These are phyloP conservation scores for Hipparchia sbordonii DNA, from an alignment of 2,888 invertebrate species.

Conservation along the genomic window DNA sequence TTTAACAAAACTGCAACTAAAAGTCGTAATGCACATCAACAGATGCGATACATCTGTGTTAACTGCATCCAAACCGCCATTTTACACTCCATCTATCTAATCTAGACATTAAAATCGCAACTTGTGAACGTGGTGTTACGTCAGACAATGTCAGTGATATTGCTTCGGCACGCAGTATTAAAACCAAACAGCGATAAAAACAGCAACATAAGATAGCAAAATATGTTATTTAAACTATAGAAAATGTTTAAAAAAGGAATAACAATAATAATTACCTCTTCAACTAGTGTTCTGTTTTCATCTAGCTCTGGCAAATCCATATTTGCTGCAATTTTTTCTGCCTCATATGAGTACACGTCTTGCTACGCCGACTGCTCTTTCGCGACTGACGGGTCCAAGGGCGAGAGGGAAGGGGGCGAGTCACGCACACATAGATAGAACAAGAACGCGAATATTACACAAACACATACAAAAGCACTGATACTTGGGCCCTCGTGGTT, in stretches of 20 bases:
- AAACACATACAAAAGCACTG: too few relatives aligned
- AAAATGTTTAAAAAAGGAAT: not conserved
- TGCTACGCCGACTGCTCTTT: not conserved
- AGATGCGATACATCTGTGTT: too few relatives aligned
- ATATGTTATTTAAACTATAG: not conserved
- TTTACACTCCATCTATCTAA: too few relatives aligned
- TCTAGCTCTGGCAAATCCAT: not conserved
- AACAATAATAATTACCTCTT: not conserved
- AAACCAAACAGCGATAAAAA: not conserved
- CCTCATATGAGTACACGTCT: not conserved
- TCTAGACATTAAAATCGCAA: too few relatives aligned
- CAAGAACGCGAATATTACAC: not conserved
- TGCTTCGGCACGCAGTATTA: not conserved
- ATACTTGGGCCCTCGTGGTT: too few relatives aligned
- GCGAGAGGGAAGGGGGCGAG: not conserved
- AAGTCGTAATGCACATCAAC: too few relatives aligned
- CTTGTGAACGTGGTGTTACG: not conserved
- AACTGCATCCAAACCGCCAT: too few relatives aligned
- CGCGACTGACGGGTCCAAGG: not conserved
- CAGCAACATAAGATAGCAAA: not conserved
- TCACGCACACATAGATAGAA: not conserved
- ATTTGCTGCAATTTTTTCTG: not conserved
- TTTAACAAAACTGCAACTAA: too few relatives aligned
- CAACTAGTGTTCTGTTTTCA: not conserved
- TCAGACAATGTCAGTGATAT: not conserved